phyloP scores from a whole-genome alignment of 2,888 invertebrate species.

The Tinea semifulvella region DNA sequence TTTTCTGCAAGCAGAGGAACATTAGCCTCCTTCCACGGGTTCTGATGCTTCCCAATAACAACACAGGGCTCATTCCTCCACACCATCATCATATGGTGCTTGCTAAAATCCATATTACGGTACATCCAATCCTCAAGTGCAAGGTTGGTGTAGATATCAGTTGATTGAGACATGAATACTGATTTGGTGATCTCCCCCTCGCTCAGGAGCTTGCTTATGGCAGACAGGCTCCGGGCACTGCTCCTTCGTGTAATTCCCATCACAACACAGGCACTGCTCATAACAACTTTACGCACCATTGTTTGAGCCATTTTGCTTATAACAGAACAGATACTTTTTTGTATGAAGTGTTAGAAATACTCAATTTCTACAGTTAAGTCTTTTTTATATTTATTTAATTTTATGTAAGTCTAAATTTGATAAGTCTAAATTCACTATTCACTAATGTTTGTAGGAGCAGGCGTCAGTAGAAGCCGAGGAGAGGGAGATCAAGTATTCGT shows the following conservation, averaged over 20 bases:
- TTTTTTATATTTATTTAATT: conserved; percentile 5
- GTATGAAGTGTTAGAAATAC: conserved; percentile 37
- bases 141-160: conserved; percentile 90
- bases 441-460: conserved; percentile 24
- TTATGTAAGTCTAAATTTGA: background rate
- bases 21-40: conserved; percentile 94
- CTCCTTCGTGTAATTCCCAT: conserved; percentile 47
- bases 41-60: conserved; percentile 96
- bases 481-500: conserved; percentile 86
- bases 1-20: conserved; percentile 70
- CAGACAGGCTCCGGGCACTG: conserved; percentile 40
- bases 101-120: conserved; percentile 82
- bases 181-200: conserved; percentile 77
- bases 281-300: conserved; percentile 50
- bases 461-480: conserved; percentile 77
- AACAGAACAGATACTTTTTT: conserved; percentile 52
- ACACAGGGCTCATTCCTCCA: conserved; percentile 96
- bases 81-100: conserved; percentile 86
- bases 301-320: conserved; percentile 44
- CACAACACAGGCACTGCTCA: conserved; percentile 44
- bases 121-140: conserved; percentile 98
- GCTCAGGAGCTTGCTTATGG: too few species aligned
- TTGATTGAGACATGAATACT: conserved; percentile 91
- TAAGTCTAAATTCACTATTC: conserved; percentile 5
- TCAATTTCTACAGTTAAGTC: background rate